A percentile compares a stretch with the other conserved stretches of the same genome.
Conservation (phyloP, 2,797 vertebrate genomes). For the Sebastes umbrosus region DNA sequence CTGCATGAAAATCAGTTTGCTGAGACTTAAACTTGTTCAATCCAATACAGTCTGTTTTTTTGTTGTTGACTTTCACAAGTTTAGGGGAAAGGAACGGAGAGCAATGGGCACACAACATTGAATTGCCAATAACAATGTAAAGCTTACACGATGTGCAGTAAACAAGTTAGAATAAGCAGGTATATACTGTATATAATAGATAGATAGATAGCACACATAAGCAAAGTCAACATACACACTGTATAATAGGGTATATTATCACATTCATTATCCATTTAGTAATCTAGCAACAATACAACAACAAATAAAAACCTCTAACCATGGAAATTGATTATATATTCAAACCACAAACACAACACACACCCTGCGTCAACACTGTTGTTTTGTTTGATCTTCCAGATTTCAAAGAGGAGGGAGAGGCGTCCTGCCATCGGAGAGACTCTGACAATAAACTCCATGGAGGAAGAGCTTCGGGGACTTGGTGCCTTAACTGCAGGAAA, state of each 20-base stretch:
- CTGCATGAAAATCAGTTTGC: neutral
- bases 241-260: constrained; percentile 4
- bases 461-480: constrained; percentile 79
- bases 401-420: constrained; percentile 74
- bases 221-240: neutral
- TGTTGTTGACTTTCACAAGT: neutral
- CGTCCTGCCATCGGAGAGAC: constrained; percentile 63
- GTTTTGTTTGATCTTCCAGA: constrained; percentile 77
- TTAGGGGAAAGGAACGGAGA: neutral
- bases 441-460: constrained; percentile 74
- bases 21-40: neutral
- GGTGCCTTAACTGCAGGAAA: constrained; percentile 71
- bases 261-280: constrained; percentile 53
- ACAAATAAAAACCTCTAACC: constrained; percentile 63
- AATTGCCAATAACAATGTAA: too few relatives aligned
- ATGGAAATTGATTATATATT: constrained; percentile 73
- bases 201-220: neutral
- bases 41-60: too few relatives aligned
- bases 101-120: too few relatives aligned
- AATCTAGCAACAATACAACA: constrained; percentile 51
- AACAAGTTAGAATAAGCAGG: neutral
- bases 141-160: too few relatives aligned
- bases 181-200: neutral
- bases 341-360: constrained; percentile 71
- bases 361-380: constrained; percentile 61